Conservation (phyloP, 2,797 vertebrate genomes). For the Coregonus sp. region DNA sequence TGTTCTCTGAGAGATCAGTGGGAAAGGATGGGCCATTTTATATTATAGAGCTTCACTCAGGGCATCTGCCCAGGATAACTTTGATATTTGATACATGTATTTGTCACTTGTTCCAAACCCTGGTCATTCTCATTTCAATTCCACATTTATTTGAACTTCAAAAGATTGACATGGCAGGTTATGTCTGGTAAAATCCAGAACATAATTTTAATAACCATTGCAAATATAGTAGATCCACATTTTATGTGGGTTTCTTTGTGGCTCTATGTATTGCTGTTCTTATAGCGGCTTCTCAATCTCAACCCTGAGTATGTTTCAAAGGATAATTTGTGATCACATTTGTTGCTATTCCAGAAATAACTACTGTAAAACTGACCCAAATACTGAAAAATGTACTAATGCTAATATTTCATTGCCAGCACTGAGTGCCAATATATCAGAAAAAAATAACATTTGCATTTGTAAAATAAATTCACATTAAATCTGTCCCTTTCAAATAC, state of each 20-base stretch:
- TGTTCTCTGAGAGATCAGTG: conserved; percentile 62
- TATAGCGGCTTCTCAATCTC: neutral
- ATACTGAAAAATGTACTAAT: neutral
- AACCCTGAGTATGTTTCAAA: neutral
- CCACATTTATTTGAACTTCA: neutral
- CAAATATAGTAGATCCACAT: neutral
- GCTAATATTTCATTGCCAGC: neutral
- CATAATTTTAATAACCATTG: neutral
- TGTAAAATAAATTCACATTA: neutral
- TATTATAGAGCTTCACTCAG: neutral
- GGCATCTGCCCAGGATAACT: conserved; percentile 45
- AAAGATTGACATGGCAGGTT: neutral
- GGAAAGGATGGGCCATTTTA: conserved; percentile 34
- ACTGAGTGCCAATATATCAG: neutral
- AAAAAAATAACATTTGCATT: neutral
- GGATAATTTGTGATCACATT: neutral
- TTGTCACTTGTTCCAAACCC: conserved; percentile 61
- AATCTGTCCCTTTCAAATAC: neutral
- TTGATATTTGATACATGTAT: conserved; percentile 73
- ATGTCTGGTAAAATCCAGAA: neutral
- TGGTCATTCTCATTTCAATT: neutral
- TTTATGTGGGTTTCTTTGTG: neutral
- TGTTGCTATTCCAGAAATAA: neutral
- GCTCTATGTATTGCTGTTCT: neutral
- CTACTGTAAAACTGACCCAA: neutral